Evolutionary conservation across 2,888 invertebrate genomes (phyloP).

Genomic region (Sicus ferrugineus): DNA sequence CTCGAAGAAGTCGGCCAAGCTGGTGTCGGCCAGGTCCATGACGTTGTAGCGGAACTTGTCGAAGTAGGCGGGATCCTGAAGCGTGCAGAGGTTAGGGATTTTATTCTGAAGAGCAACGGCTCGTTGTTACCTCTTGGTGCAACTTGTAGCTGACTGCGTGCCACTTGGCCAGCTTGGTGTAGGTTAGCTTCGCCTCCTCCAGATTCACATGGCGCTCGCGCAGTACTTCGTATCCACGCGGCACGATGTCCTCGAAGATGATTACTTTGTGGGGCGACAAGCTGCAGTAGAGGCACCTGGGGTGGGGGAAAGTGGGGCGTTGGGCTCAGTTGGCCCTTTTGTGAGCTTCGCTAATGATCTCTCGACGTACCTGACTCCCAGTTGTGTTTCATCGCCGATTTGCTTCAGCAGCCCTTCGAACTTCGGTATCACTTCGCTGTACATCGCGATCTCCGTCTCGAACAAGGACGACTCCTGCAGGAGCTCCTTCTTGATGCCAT

Average conservation of each 20-base stretch:
- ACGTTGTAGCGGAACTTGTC: constrained; percentile 28
- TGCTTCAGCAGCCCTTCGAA: constrained; percentile 38
- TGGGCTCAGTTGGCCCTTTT: not conserved
- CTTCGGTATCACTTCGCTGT: constrained; percentile 38
- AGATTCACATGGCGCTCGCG: constrained; percentile 34
- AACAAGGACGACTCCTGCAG: constrained; percentile 34
- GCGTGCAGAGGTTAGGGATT: not conserved
- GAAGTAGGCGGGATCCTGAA: constrained; percentile 35
- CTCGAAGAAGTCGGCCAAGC: not conserved
- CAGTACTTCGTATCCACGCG: constrained; percentile 36
- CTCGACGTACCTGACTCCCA: constrained; percentile 39
- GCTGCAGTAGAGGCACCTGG: not conserved
- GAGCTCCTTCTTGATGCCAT: constrained; percentile 42
- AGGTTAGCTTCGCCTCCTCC: constrained; percentile 36
- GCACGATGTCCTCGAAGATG: constrained; percentile 40
- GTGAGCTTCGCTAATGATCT: not conserved
- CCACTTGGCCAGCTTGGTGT: constrained; percentile 43
- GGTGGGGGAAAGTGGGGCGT: constrained; percentile 36
- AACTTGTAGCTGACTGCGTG: constrained; percentile 41
- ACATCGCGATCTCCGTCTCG: constrained; percentile 42
- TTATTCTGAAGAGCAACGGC: not conserved
- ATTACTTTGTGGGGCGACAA: constrained; percentile 28
- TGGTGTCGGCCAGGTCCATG: constrained; percentile 1
- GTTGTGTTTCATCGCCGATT: constrained; percentile 38
- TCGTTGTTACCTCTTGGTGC: not conserved